Conservation (phyloP, 2,797 vertebrate genomes). For the Nasua narica region DNA sequence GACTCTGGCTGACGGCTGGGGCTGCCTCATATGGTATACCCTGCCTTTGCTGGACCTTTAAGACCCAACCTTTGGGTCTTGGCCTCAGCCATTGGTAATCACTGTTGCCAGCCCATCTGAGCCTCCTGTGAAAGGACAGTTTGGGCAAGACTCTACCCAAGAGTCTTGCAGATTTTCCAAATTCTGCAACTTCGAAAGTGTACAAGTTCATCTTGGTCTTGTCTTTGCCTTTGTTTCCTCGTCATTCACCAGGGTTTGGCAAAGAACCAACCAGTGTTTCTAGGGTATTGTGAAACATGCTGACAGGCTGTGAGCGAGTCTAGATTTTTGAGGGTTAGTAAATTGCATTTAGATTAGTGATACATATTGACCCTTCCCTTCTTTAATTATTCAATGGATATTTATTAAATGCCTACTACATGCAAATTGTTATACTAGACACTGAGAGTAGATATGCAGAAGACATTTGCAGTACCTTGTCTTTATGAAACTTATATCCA, state of each 20-base stretch:
- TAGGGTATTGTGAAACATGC: slow-evolving; percentile 1
- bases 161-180: neutral
- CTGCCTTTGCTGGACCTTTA: neutral
- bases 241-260: neutral
- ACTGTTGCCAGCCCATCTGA: neutral
- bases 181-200: neutral
- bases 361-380: slow-evolving; percentile 37
- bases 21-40: neutral
- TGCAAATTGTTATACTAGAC: neutral
- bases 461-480: neutral
- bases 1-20: neutral
- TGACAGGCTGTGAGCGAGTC: neutral
- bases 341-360: slow-evolving; percentile 55
- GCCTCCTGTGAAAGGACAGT: neutral
- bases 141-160: neutral
- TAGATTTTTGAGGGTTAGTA: slow-evolving; percentile 38
- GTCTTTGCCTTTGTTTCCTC: slow-evolving; percentile 28
- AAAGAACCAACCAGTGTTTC: slow-evolving; percentile 4
- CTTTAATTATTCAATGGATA: slow-evolving; percentile 27
- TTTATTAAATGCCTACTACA: slow-evolving; percentile 26
- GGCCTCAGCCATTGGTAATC: neutral
- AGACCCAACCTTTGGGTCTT: neutral
- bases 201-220: neutral
- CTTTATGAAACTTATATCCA: neutral
- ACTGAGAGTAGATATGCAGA: neutral